Conservation (phyloP, 2,888 invertebrate genomes). For the Caenorhabditis panamensis region DNA sequence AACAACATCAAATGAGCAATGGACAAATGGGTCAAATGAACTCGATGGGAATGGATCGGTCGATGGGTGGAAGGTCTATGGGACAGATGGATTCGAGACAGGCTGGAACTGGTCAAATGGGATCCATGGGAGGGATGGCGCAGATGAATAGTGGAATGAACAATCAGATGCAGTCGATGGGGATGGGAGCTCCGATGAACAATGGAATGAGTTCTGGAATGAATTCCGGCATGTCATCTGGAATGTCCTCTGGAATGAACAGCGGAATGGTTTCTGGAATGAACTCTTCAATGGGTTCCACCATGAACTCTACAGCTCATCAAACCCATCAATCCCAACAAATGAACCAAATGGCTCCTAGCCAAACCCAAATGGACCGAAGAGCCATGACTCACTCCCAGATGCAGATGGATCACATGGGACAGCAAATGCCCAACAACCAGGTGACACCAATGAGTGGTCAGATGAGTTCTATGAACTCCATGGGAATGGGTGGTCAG, state of each 20-base stretch:
- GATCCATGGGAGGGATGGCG: neutral
- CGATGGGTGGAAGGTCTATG: neutral
- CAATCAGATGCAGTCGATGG: neutral
- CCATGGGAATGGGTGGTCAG: conserved; percentile 23
- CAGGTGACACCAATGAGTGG: conserved; percentile 11
- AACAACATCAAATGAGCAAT: conserved; percentile 19
- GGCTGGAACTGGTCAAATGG: conserved; percentile 13
- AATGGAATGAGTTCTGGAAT: neutral
- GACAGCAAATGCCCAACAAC: conserved; percentile 21
- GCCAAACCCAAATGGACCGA: conserved; percentile 16
- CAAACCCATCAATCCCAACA: neutral
- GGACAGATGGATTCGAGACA: conserved; percentile 4
- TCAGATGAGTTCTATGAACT: conserved; percentile 10
- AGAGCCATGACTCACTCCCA: neutral
- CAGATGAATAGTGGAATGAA: neutral
- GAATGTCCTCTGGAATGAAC: conserved; percentile 19
- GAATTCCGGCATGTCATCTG: conserved; percentile 8
- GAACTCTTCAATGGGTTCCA: too few relatives aligned
- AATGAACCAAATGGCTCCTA: conserved; percentile 13
- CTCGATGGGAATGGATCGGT: too few relatives aligned
- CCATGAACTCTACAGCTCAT: too few relatives aligned
- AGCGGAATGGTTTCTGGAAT: conserved; percentile 17
- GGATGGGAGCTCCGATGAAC: too few relatives aligned
- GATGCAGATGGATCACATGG: conserved; percentile 23
- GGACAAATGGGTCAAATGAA: conserved; percentile 9